These are phyloP conservation scores for Steinernema hermaphroditum DNA, from an alignment of 2,888 invertebrate species.

Conservation along the genomic window DNA sequence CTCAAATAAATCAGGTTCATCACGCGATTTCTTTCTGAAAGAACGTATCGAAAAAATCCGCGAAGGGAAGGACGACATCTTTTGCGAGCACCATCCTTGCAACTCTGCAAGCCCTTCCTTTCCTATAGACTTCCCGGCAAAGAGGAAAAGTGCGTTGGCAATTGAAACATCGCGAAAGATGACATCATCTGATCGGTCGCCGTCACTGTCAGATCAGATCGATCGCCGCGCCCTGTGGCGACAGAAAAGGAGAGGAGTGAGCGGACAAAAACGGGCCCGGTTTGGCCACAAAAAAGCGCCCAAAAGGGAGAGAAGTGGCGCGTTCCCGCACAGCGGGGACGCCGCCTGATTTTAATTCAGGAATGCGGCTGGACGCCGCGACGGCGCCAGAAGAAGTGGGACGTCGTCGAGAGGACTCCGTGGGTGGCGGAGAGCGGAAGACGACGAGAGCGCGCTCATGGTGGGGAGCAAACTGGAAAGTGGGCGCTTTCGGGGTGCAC, in stretches of 20 bases:
- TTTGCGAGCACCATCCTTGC: no score
- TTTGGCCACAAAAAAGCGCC: neutral
- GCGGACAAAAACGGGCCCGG: neutral
- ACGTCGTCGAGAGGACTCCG: conserved; percentile 74
- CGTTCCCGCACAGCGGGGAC: neutral
- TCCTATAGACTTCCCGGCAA: no score
- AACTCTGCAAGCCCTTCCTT: no score
- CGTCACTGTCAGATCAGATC: no score
- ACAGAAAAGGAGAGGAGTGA: neutral
- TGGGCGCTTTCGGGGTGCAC: neutral
- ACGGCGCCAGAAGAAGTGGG: conserved; percentile 85
- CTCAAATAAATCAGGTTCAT: no score
- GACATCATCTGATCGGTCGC: no score
- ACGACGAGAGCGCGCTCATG: conserved; percentile 25
- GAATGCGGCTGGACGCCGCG: neutral
- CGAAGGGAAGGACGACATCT: no score
- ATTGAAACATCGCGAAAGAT: no score
- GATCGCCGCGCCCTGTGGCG: no score
- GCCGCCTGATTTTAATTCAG: conserved; percentile 30
- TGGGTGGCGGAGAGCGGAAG: conserved; percentile 45
- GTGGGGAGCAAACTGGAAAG: neutral
- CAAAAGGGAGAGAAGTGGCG: neutral
- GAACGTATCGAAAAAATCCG: no score
- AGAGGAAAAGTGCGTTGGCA: no score
- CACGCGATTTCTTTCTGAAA: no score